phyloP scores from a whole-genome alignment of 1,140 invertebrate species.

The Brachionus rubens region DNA sequence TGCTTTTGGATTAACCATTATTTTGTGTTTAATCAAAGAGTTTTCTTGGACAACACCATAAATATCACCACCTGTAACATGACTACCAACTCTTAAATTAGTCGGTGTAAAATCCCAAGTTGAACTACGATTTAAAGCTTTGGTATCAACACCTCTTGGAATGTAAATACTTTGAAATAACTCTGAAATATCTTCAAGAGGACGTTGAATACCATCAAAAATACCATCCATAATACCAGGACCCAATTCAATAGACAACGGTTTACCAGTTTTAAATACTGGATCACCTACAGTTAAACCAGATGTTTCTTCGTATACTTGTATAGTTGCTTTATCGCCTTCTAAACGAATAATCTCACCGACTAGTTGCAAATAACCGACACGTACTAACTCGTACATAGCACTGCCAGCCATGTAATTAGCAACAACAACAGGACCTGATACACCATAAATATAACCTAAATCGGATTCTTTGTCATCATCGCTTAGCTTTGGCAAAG shows the following conservation, averaged over 20 bases:
- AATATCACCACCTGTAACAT: constrained; percentile 95
- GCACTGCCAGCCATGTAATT: constrained; percentile 98
- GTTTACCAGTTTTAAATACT: constrained; percentile 93
- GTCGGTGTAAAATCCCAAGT: constrained; percentile 88
- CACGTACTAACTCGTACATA: constrained; percentile 97
- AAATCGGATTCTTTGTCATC: constrained; percentile 80
- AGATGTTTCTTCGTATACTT: constrained; percentile 99
- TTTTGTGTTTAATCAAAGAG: constrained; percentile 90
- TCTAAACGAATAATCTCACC: constrained; percentile 99
- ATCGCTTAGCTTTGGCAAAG: constrained; percentile 58
- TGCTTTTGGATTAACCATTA: constrained; percentile 85
- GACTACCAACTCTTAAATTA: constrained; percentile 78
- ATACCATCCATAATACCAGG: constrained; percentile 98
- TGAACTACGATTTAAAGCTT: constrained; percentile 74
- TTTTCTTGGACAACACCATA: constrained; percentile 95
- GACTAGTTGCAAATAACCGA: constrained; percentile 93
- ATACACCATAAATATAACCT: constrained; percentile 92
- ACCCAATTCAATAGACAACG: constrained; percentile 94
- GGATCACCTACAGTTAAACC: constrained; percentile 99
- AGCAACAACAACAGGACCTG: constrained; percentile 95
- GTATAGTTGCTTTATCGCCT: constrained; percentile 98
- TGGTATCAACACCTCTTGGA: constrained; percentile 94
- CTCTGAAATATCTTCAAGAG: constrained; percentile 90
- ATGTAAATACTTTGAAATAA: constrained; percentile 95
- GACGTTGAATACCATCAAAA: constrained; percentile 99